These are phyloP conservation scores for Eilema caniola DNA, from an alignment of 2,888 invertebrate species.

Conservation along the genomic window DNA sequence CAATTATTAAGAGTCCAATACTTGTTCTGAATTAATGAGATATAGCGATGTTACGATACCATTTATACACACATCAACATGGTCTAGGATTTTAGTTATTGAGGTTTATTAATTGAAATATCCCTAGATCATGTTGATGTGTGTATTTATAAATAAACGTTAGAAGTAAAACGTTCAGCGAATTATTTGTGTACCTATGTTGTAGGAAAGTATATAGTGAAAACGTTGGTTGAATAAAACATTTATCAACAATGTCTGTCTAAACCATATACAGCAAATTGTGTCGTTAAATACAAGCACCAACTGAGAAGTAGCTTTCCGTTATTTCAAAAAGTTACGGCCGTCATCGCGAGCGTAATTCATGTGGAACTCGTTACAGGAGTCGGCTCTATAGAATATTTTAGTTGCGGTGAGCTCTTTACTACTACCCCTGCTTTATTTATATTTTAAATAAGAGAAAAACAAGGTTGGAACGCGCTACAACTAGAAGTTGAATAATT, in stretches of 20 bases:
- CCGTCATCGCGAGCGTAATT: conserved; percentile 41
- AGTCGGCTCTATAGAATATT: conserved; percentile 50
- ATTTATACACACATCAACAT: too few relatives aligned
- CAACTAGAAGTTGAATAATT: conserved; percentile 47
- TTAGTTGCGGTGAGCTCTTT: conserved; percentile 37
- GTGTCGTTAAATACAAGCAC: neutral
- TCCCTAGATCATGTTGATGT: too few relatives aligned
- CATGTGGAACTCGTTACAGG: conserved; percentile 46
- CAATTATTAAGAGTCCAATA: neutral
- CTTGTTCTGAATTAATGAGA: neutral
- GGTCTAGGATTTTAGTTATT: too few relatives aligned
- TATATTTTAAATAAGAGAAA: conserved; percentile 45
- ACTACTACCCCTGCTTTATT: conserved; percentile 35
- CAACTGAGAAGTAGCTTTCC: conserved; percentile 20
- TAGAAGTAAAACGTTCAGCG: neutral
- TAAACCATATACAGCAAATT: neutral
- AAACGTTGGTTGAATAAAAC: neutral
- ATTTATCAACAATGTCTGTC: neutral
- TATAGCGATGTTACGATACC: too few relatives aligned
- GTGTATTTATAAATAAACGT: too few relatives aligned
- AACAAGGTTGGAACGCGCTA: conserved; percentile 31
- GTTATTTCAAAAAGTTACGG: conserved; percentile 22
- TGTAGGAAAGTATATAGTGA: neutral
- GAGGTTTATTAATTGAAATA: too few relatives aligned
- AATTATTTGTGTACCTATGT: neutral